These are phyloP conservation scores for Ophioderma brevispina DNA, from an alignment of 35 echinoderm and acorn worm species.

Conservation along the genomic window DNA sequence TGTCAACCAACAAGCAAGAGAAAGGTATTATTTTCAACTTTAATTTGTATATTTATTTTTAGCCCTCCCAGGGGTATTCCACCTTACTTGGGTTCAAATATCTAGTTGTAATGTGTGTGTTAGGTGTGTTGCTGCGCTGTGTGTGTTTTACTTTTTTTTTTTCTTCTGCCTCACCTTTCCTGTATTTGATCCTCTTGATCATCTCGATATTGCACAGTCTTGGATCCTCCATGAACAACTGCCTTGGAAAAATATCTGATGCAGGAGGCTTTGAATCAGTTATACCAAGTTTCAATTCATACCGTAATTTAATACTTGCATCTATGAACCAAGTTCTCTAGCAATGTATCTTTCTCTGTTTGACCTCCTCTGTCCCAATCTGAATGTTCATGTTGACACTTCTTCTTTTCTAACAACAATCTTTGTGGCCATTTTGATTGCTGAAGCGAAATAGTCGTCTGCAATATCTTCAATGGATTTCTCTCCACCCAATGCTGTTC, in stretches of 20 bases:
- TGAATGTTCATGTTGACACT: constrained; percentile 47
- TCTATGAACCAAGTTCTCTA: constrained; percentile 96
- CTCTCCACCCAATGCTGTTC: background rate
- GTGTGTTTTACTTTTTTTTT: too few relatives aligned
- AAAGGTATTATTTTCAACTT: too few relatives aligned
- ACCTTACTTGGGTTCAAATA: too few relatives aligned
- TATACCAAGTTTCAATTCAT: constrained; percentile 67
- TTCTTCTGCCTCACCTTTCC: too few relatives aligned
- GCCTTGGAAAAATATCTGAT: constrained; percentile 48
- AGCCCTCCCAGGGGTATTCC: too few relatives aligned
- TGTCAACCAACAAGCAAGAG: too few relatives aligned
- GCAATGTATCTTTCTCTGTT: constrained; percentile 57
- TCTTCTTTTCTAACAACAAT: constrained; percentile 78
- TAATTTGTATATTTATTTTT: too few relatives aligned
- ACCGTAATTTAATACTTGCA: constrained; percentile 59
- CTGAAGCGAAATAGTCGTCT: constrained; percentile 85
- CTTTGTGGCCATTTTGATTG: constrained; percentile 71
- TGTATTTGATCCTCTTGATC: constrained; percentile 49
- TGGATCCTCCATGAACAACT: constrained; percentile 63
- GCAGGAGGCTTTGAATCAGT: background rate
- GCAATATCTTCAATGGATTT: constrained; percentile 70
- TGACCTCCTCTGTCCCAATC: constrained; percentile 75
- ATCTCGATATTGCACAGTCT: constrained; percentile 84
- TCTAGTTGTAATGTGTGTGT: too few relatives aligned
- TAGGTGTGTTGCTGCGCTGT: too few relatives aligned